A percentile compares a stretch with the other conserved stretches of the same genome.
Conservation (phyloP, 2,888 invertebrate species). For the Oligia fasciuncula region DNA sequence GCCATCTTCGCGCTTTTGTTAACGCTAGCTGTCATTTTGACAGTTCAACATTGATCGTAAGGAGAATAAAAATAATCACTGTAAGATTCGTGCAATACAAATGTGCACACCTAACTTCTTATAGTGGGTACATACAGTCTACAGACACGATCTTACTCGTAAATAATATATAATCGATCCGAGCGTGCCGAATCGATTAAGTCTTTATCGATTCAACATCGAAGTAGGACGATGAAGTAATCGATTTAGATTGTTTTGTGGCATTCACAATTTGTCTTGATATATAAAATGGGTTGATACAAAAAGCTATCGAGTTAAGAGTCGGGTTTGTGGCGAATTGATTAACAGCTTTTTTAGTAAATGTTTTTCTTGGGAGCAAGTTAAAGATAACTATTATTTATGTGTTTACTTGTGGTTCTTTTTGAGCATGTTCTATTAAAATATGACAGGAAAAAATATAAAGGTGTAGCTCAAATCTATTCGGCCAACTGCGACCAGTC, state of each 20-base stretch:
- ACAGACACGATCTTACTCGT: slow-evolving; percentile 57
- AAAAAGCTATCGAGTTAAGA: slow-evolving; percentile 52
- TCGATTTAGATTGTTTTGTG: slow-evolving; percentile 71
- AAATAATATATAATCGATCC: slow-evolving; percentile 55
- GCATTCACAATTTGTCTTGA: slow-evolving; percentile 59
- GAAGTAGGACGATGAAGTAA: slow-evolving; percentile 84
- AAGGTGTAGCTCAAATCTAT: not conserved
- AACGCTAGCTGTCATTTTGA: not conserved
- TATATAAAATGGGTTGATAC: slow-evolving; percentile 49
- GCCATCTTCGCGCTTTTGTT: too few relatives aligned
- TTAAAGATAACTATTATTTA: slow-evolving; percentile 24
- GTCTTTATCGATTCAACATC: slow-evolving; percentile 72
- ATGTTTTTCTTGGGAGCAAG: slow-evolving; percentile 31
- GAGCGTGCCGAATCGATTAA: slow-evolving; percentile 81
- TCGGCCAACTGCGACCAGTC: not conserved
- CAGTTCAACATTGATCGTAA: too few relatives aligned
- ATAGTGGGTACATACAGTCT: not conserved
- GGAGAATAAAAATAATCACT: not conserved
- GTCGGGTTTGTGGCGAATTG: slow-evolving; percentile 52
- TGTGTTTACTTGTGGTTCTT: slow-evolving; percentile 18
- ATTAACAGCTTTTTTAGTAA: slow-evolving; percentile 47
- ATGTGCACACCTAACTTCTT: not conserved
- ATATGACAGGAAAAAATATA: not conserved
- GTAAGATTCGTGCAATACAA: not conserved
- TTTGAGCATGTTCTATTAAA: not conserved